Percentiles rank a stretch among this genome's conserved stretches.
phyloP scores from a whole-genome alignment of 2,113 vertebrate genomes.

The Rhinogobius similis region DNA sequence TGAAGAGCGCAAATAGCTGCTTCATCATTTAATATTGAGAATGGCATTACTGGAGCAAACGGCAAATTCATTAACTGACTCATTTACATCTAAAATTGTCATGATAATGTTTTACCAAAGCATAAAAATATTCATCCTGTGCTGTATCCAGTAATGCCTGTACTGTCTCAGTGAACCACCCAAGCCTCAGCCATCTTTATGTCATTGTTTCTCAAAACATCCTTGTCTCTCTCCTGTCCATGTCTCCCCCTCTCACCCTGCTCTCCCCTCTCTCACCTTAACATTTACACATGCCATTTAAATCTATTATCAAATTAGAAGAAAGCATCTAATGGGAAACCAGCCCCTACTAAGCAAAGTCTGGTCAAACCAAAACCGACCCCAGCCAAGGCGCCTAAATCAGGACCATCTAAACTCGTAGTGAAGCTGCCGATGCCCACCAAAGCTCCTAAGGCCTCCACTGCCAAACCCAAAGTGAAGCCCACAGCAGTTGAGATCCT shows the following conservation, averaged over 20 bases:
- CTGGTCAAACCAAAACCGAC: slow-evolving; percentile 62
- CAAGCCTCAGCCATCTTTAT: slow-evolving; percentile 75
- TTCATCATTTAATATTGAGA: slow-evolving; percentile 75
- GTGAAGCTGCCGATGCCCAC: slow-evolving; percentile 62
- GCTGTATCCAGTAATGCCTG: slow-evolving; percentile 82
- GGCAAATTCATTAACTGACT: slow-evolving; percentile 30
- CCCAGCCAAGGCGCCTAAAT: slow-evolving; percentile 56
- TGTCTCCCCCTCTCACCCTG: slow-evolving; percentile 74
- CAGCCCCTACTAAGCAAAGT: slow-evolving; percentile 56
- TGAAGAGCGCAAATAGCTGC: slow-evolving; percentile 68
- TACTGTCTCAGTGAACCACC: slow-evolving; percentile 75
- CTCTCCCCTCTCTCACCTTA: slow-evolving; percentile 45
- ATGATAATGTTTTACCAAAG: slow-evolving; percentile 1
- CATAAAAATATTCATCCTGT: slow-evolving; percentile 5
- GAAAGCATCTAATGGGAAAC: slow-evolving; percentile 65
- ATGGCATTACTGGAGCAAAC: slow-evolving; percentile 81
- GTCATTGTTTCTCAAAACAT: slow-evolving; percentile 80
- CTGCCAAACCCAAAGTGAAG: slow-evolving; percentile 66
- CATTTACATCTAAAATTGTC: neutral
- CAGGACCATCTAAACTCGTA: slow-evolving; percentile 54
- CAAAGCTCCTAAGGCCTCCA: slow-evolving; percentile 51
- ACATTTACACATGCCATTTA: slow-evolving; percentile 60
- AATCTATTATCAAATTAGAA: slow-evolving; percentile 67
- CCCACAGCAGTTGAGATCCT: slow-evolving; percentile 54
- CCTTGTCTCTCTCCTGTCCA: slow-evolving; percentile 77